phyloP scores from a whole-genome alignment of 1,140 invertebrate genomes.

The Zophobas atratus region DNA sequence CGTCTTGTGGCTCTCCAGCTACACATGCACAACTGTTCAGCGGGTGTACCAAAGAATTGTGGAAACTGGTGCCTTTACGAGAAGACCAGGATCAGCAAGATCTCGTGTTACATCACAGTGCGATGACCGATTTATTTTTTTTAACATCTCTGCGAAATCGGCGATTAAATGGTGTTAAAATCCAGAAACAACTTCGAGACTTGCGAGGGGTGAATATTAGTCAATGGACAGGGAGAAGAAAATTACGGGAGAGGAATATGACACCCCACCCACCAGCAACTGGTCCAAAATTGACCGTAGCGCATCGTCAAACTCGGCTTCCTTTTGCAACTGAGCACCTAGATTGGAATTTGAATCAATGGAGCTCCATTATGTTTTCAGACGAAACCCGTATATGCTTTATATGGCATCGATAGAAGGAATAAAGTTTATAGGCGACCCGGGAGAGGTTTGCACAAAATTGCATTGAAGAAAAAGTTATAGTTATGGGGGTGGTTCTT shows the following conservation, averaged over 20 bases:
- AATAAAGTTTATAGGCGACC: no score
- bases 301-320: slow-evolving; percentile 38
- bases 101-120: slow-evolving; percentile 10
- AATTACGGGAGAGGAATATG: slow-evolving; percentile 39
- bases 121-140: slow-evolving; percentile 36
- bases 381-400: slow-evolving; percentile 6
- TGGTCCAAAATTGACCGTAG: slow-evolving; percentile 25
- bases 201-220: slow-evolving; percentile 43
- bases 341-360: slow-evolving; percentile 40
- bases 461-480: no score
- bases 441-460: no score
- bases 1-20: no score
- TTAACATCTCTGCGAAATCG: slow-evolving; percentile 19
- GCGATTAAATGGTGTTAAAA: neutral
- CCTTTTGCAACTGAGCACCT: slow-evolving; percentile 48
- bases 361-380: slow-evolving; percentile 42
- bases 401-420: neutral
- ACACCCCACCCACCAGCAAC: slow-evolving; percentile 24
- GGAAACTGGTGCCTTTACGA: slow-evolving; percentile 18
- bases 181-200: slow-evolving; percentile 29
- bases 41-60: slow-evolving; percentile 15
- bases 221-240: slow-evolving; percentile 51
- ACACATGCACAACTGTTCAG: neutral
- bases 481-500: no score
- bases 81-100: slow-evolving; percentile 43